Evolutionary conservation across 2,888 invertebrate species (phyloP).

Genomic region (Taenaris catops): DNA sequence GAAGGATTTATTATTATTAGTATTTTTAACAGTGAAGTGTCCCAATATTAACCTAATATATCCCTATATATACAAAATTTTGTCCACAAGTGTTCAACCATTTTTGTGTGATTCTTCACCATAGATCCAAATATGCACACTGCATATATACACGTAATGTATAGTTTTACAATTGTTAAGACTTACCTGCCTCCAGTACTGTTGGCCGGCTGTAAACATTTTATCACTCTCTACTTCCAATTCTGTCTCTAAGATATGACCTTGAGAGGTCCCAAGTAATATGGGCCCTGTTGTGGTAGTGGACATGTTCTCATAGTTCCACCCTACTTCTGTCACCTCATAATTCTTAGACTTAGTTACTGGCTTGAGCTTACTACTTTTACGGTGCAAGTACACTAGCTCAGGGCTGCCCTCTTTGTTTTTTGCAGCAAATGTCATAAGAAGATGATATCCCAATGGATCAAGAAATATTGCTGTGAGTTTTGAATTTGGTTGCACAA

Average conservation of each 20-base stretch:
- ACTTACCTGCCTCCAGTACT: conserved; percentile 91
- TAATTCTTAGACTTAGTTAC: conserved; percentile 84
- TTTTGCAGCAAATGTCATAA: conserved; percentile 86
- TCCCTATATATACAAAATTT: no score
- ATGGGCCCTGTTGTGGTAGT: conserved; percentile 89
- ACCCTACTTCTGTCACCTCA: conserved; percentile 94
- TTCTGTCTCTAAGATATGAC: conserved; percentile 94
- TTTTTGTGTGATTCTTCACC: no score
- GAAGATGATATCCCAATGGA: conserved; percentile 91
- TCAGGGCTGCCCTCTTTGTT: conserved; percentile 82
- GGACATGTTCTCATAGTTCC: conserved; percentile 88
- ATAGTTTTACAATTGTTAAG: no score
- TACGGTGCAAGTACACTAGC: conserved; percentile 89
- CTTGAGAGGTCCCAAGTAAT: conserved; percentile 93
- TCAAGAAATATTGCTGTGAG: conserved; percentile 88
- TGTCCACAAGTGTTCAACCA: no score
- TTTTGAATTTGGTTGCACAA: conserved; percentile 77
- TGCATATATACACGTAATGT: no score
- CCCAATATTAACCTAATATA: no score
- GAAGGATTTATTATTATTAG: no score
- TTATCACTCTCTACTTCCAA: conserved; percentile 90
- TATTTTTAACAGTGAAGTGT: no score
- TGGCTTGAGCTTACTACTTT: conserved; percentile 85
- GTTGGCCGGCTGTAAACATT: conserved; percentile 87
- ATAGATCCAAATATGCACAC: no score